A percentile compares a stretch with the other conserved stretches of the same genome.
These are phyloP conservation scores for Steromphala cineraria DNA, from an alignment of 2,888 invertebrate species.

Conservation along the genomic window DNA sequence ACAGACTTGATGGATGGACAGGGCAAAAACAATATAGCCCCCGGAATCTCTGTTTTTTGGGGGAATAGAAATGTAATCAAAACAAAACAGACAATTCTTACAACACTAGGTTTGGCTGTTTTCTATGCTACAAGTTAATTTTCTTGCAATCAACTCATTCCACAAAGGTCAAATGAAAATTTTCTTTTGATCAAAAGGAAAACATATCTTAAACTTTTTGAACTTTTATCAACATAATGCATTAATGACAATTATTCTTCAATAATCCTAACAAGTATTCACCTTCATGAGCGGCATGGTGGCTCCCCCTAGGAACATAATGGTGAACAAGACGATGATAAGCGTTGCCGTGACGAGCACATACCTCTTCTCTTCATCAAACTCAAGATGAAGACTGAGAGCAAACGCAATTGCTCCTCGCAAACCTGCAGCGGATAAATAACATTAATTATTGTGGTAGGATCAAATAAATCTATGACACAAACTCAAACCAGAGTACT, in stretches of 20 bases:
- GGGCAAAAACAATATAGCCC: no score
- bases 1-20: no score
- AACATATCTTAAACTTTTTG: background rate
- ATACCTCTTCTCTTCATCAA: conserved; percentile 86
- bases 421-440: conserved; percentile 78
- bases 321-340: conserved; percentile 97
- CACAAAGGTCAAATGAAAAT: no score
- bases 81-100: no score
- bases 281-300: conserved; percentile 96
- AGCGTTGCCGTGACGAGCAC: conserved; percentile 98
- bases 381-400: conserved; percentile 89
- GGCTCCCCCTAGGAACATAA: conserved; percentile 95
- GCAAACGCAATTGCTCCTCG: conserved; percentile 99
- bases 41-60: no score
- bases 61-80: no score
- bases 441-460: no score
- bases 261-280: background rate
- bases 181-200: background rate
- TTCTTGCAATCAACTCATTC: no score
- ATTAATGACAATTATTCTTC: background rate
- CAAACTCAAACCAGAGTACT: no score
- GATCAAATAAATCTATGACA: no score
- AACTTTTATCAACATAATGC: background rate
- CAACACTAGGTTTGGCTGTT: no score
- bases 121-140: no score